Conservation (phyloP, 2,888 invertebrate species). For the Pantelozetes paolii region DNA sequence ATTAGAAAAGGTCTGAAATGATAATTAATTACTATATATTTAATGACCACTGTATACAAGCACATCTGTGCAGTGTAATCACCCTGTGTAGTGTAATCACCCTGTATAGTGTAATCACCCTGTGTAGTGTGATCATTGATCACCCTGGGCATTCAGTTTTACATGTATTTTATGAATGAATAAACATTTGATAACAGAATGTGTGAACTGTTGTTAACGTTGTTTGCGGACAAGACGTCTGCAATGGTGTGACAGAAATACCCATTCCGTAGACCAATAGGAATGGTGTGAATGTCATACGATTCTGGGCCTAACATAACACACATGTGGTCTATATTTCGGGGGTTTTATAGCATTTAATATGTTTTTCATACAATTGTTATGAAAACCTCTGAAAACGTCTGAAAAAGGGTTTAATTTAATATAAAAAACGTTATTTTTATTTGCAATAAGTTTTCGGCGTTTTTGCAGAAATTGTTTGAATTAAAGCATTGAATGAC, state of each 20-base stretch:
- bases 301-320: conserved; percentile 9
- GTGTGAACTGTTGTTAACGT: too few relatives aligned
- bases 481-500: conserved; percentile 6
- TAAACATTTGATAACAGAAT: too few relatives aligned
- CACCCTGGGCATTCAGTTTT: too few relatives aligned
- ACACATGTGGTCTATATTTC: background rate
- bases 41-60: too few relatives aligned
- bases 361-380: background rate
- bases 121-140: too few relatives aligned
- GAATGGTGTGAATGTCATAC: conserved; percentile 1
- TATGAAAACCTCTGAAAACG: background rate
- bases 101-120: too few relatives aligned
- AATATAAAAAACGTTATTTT: background rate
- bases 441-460: background rate
- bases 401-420: background rate
- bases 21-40: too few relatives aligned
- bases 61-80: too few relatives aligned
- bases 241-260: background rate
- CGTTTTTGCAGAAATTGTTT: conserved; percentile 5
- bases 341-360: background rate
- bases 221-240: too few relatives aligned
- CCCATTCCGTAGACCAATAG: background rate
- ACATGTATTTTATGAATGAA: too few relatives aligned
- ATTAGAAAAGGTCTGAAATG: too few relatives aligned
- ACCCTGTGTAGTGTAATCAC: too few relatives aligned